Percentiles rank a stretch among this genome's conserved stretches.
Evolutionary conservation across 2,888 invertebrate genomes (phyloP).

Genomic region (Tyria jacobaeae): DNA sequence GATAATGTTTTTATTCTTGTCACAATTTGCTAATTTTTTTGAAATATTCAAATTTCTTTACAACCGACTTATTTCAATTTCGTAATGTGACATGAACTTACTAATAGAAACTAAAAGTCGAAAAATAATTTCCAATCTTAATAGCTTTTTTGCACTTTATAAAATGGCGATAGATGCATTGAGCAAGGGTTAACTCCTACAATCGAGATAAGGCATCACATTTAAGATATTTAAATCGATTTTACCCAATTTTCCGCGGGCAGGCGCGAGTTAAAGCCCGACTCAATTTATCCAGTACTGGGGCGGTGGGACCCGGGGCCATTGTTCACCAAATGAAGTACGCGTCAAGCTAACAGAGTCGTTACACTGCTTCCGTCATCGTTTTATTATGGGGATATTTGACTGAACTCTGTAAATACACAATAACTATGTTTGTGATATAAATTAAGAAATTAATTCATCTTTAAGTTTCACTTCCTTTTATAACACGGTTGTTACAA

Average conservation of each 20-base stretch:
- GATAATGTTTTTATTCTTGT: not conserved
- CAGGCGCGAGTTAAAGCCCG: conserved; percentile 77
- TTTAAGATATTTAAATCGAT: conserved; percentile 86
- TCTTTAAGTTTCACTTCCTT: not conserved
- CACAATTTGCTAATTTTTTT: not conserved
- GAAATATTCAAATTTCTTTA: too few relatives aligned
- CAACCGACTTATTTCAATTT: too few relatives aligned
- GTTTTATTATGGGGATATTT: conserved; percentile 58
- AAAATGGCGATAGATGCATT: conserved; percentile 49
- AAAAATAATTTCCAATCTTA: conserved; percentile 13
- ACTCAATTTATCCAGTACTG: conserved; percentile 84
- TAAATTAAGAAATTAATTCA: not conserved
- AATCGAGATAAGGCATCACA: conserved; percentile 83
- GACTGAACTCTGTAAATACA: conserved; percentile 42
- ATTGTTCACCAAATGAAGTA: conserved; percentile 85
- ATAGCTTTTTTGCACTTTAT: conserved; percentile 46
- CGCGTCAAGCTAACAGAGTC: conserved; percentile 72
- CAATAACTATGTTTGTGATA: conserved; percentile 12
- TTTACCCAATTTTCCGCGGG: conserved; percentile 85
- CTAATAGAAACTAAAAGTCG: not conserved
- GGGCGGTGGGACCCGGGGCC: conserved; percentile 71
- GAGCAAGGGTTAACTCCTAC: conserved; percentile 65
- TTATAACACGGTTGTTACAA: not conserved
- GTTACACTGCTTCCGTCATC: conserved; percentile 75
- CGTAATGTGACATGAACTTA: too few relatives aligned